Evolutionary conservation across 2,888 invertebrate species (phyloP).

Genomic region (Eupithecia tripunctaria): DNA sequence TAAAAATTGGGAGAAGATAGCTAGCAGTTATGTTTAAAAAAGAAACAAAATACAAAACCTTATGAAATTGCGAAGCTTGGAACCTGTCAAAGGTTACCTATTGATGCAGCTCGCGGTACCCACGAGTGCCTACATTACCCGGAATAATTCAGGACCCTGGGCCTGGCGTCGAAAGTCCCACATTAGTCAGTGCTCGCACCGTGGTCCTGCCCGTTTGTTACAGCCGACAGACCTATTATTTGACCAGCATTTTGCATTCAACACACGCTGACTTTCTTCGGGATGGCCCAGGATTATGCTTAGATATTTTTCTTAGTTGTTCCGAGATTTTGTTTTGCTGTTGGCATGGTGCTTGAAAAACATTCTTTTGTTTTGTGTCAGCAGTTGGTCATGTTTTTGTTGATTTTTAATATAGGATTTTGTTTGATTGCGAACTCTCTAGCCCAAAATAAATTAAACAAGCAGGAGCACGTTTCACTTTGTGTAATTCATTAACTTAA

Average conservation of each 20-base stretch:
- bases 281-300: background rate
- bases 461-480: background rate
- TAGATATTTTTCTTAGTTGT: background rate
- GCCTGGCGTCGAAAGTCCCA: conserved; percentile 50
- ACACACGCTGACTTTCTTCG: conserved; percentile 39
- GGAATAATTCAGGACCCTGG: conserved; percentile 32
- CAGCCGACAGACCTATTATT: conserved; percentile 68
- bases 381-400: background rate
- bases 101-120: background rate
- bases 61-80: background rate
- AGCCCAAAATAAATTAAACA: background rate
- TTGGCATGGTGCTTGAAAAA: background rate
- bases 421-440: background rate
- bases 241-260: conserved; percentile 66
- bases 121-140: conserved; percentile 35
- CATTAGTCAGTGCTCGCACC: conserved; percentile 63
- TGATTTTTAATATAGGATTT: background rate
- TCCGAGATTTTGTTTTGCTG: background rate
- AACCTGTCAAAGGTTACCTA: background rate
- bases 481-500: background rate
- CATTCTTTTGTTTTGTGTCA: conserved; percentile 1
- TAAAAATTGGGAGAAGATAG: background rate
- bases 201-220: conserved; percentile 60
- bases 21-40: too few relatives aligned
- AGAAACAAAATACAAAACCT: background rate